Evolutionary conservation across 2,113 vertebrate species (phyloP), one percentile per base, ranked within the genome.

Genomic region (Melospiza melodia): DNA sequence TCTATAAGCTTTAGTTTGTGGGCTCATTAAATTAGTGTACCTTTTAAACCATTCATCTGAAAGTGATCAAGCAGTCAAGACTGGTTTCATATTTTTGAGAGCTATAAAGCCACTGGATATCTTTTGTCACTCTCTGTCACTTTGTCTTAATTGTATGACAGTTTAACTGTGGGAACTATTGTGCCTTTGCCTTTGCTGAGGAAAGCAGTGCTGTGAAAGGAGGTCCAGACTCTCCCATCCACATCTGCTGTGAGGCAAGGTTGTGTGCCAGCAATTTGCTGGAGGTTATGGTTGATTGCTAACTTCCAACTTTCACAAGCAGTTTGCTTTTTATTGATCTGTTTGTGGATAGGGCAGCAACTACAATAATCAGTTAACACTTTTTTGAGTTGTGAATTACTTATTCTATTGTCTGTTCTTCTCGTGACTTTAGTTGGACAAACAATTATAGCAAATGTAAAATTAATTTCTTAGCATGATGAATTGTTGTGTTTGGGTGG

Each of bases 211-310:
- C 75, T 71, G 28, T 68, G 93, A 62, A 4, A 39, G 67, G 74
- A 93, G 37, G 52, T 89, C 91, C 22, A 30, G 78, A 55, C 52
- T n/a, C 59, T 62, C 68, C 76, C 67, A 92, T 62, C 73, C 84
- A 79, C 54, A 54, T 93, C 67, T 1, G 7, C 72, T 31, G 11
- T 27, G 46, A 84, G 95, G 88, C 72, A 58, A 72, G 84, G 46
- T 31, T 21, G n/a, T 69, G 59, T 77, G 87, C 94, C 82, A 90
- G 90, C 92, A 95, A 23, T 87, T 95, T 93, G 68, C 84, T 95
- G 65, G 55, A 92, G 93, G 89, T 90, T 90, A 4, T 55, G 90
- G 15, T 57, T 95, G 51, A 81, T 74, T 86, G 79, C 41, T 83
- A n/a, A 87, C 23, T 89, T 87, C 63, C 37, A 89, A 49, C 89